Conservation (phyloP, 2,888 invertebrate species). For the Cerastoderma edule region DNA sequence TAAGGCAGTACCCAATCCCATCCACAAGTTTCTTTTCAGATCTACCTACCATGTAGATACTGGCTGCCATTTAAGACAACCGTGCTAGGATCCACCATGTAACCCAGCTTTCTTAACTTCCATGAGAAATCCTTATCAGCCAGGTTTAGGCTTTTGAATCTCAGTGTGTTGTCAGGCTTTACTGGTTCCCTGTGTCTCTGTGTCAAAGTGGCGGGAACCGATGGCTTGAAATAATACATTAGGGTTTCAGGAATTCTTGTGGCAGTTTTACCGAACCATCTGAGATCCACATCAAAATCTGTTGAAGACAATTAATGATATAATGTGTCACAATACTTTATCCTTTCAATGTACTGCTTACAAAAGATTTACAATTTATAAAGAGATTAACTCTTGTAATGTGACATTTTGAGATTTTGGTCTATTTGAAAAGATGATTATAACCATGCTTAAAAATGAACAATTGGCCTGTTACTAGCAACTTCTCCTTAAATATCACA, state of each 20-base stretch:
- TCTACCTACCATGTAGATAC: conserved; percentile 75
- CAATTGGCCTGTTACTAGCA: too few relatives aligned
- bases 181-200: not conserved
- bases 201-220: conserved; percentile 19
- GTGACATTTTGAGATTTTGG: too few relatives aligned
- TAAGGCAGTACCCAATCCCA: too few relatives aligned
- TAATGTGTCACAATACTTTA: too few relatives aligned
- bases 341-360: too few relatives aligned
- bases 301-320: too few relatives aligned
- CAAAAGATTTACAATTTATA: too few relatives aligned
- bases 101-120: conserved; percentile 72
- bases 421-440: too few relatives aligned
- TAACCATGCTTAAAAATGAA: too few relatives aligned
- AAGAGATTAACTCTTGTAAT: too few relatives aligned
- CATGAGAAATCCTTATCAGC: conserved; percentile 41
- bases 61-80: conserved; percentile 80
- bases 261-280: conserved; percentile 75
- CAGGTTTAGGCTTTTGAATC: not conserved
- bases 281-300: conserved; percentile 74
- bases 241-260: conserved; percentile 79
- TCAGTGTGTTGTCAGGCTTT: not conserved
- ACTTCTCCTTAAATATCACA: too few relatives aligned
- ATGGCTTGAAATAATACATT: conserved; percentile 72
- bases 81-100: conserved; percentile 71
- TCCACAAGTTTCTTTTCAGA: too few relatives aligned